A percentile compares a stretch with the other conserved stretches of the same genome.
These are phyloP conservation scores for Trematomus bernacchii DNA, from an alignment of 2,797 vertebrate genomes.

Conservation along the genomic window DNA sequence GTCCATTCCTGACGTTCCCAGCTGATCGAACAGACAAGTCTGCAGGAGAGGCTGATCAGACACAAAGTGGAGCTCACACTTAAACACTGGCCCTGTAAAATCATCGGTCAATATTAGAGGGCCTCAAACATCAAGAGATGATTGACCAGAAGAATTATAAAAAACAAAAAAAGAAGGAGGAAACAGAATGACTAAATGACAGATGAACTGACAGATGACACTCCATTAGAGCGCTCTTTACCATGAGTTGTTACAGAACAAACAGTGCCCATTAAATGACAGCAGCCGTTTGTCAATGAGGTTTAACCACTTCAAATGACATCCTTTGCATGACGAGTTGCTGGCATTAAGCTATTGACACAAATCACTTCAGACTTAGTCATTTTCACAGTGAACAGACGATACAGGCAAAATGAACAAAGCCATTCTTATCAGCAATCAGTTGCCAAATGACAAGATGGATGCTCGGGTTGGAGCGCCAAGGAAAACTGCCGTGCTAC, in stretches of 20 bases:
- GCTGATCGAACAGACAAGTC: slow-evolving; percentile 30
- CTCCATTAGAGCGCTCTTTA: slow-evolving; percentile 9
- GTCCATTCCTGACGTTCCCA: slow-evolving; percentile 51
- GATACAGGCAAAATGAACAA: slow-evolving; percentile 71
- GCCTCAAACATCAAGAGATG: background rate
- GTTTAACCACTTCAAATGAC: slow-evolving; percentile 56
- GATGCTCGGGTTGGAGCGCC: slow-evolving; percentile 53
- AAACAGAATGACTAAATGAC: background rate
- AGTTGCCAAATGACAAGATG: slow-evolving; percentile 75
- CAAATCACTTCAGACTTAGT: slow-evolving; percentile 73
- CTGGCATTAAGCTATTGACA: slow-evolving; percentile 71
- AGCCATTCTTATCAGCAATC: slow-evolving; percentile 76
- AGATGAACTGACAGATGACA: slow-evolving; percentile 26
- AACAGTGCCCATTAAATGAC: slow-evolving; percentile 36
- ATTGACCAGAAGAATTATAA: background rate
- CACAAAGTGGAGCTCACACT: slow-evolving; percentile 20
- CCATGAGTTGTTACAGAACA: slow-evolving; percentile 37
- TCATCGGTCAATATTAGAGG: slow-evolving; percentile 12
- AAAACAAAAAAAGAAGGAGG: slow-evolving; percentile 17
- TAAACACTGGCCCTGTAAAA: slow-evolving; percentile 7
- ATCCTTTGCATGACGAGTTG: slow-evolving; percentile 62
- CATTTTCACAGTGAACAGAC: slow-evolving; percentile 66
- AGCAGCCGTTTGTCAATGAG: slow-evolving; percentile 43
- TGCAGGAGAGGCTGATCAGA: slow-evolving; percentile 15
- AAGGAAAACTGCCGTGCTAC: slow-evolving; percentile 57